phyloP scores from a whole-genome alignment of 2,113 vertebrate genomes.

The Pandion haliaetus region DNA sequence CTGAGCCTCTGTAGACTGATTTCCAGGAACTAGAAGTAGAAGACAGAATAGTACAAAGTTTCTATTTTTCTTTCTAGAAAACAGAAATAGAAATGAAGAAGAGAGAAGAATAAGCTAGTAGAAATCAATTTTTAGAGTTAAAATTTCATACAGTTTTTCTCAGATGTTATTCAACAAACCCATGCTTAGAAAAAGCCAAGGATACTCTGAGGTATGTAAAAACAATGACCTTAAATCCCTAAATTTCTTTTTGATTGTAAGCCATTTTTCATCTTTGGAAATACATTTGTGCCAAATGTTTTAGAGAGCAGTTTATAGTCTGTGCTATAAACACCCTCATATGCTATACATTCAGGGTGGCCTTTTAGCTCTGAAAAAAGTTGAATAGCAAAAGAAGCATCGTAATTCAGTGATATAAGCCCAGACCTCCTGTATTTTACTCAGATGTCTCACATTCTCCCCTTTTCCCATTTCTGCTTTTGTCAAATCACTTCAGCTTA shows the following conservation, averaged over 20 bases:
- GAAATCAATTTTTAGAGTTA: neutral
- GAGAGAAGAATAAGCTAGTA: neutral
- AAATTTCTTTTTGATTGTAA: neutral
- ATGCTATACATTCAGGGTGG: neutral
- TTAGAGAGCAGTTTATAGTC: constrained; percentile 2
- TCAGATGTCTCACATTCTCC: neutral
- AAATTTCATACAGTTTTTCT: neutral
- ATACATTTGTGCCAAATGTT: neutral
- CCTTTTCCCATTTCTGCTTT: neutral
- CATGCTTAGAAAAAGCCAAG: neutral
- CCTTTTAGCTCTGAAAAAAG: neutral
- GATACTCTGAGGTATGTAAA: neutral
- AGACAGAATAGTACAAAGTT: neutral
- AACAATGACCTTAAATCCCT: neutral
- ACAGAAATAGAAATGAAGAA: neutral
- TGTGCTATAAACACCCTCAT: constrained; percentile 2
- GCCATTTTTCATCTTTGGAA: constrained; percentile 11
- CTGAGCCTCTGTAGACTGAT: neutral
- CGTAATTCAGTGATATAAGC: neutral
- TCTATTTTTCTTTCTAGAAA: neutral
- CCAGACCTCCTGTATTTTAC: neutral
- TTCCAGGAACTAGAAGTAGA: neutral
- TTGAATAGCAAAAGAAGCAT: neutral
- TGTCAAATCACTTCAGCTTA: neutral
- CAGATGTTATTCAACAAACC: neutral